These are phyloP conservation scores for Therioaphis trifolii DNA, from an alignment of 2,888 invertebrate species.

Conservation along the genomic window DNA sequence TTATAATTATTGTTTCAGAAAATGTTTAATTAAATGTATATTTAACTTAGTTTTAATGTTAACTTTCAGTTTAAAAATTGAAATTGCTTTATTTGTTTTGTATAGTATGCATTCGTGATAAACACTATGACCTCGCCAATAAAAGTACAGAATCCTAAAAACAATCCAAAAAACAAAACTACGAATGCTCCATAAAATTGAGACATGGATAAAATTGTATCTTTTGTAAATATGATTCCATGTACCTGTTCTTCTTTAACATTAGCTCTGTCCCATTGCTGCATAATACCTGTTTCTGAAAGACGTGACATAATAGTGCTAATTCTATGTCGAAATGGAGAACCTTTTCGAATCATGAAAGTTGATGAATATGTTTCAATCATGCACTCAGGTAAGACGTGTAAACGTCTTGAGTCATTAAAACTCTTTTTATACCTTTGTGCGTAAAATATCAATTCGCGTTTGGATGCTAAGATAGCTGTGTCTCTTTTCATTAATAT, in stretches of 20 bases:
- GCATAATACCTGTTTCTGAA: slow-evolving; percentile 64
- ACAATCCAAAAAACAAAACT: slow-evolving; percentile 58
- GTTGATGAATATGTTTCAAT: slow-evolving; percentile 64
- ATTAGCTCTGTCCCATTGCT: slow-evolving; percentile 63
- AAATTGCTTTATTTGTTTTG: slow-evolving; percentile 21
- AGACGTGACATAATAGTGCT: slow-evolving; percentile 62
- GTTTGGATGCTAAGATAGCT: slow-evolving; percentile 63
- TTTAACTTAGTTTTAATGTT: neutral
- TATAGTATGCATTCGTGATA: neutral
- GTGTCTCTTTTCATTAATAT: slow-evolving; percentile 62
- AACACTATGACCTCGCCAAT: slow-evolving; percentile 52
- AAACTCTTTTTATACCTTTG: slow-evolving; percentile 50
- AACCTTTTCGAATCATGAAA: slow-evolving; percentile 64
- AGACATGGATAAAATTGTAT: slow-evolving; percentile 55
- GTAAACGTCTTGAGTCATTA: slow-evolving; percentile 60
- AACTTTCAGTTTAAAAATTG: slow-evolving; percentile 32
- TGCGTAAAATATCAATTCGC: slow-evolving; percentile 64
- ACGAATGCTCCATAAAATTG: slow-evolving; percentile 63
- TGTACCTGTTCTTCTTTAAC: slow-evolving; percentile 57
- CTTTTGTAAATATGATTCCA: slow-evolving; percentile 57
- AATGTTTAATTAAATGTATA: neutral
- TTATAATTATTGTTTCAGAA: slow-evolving; percentile 15
- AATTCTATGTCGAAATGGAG: slow-evolving; percentile 64
- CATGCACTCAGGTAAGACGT: slow-evolving; percentile 63
- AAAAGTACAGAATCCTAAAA: slow-evolving; percentile 56